Evolutionary conservation across 2,797 vertebrate species (phyloP), one percentile per base, ranked within the genome.

Genomic region (Sus cebifrons): DNA sequence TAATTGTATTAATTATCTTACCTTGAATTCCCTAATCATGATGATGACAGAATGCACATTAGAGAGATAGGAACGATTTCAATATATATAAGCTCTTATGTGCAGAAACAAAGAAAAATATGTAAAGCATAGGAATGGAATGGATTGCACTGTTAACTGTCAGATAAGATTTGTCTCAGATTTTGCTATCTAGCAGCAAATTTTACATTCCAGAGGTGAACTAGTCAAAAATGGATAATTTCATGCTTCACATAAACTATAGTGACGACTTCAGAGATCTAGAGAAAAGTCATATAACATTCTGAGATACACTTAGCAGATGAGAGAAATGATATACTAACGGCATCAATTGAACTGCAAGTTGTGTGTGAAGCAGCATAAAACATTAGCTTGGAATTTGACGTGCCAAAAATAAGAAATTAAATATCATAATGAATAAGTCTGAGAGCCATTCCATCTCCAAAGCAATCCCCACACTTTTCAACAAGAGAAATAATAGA

Each of bases 341-440:
- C 25, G 49, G 32, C 52, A 91, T 86, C 75, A 95, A 16, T 27
- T 88, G 81, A 87, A 91, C 23, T 78, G 25, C 86, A 97, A 95
- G 75, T 93, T 96, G 84, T 77, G 2, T 52, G n/a, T 94, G 54
- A 95, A 89, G 60, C 52, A 73, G 77, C 81, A 92, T 94, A 94
- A 95, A 95, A 87, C 13, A 91, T 89, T 95, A 96, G 54, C 32
- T 96, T 93, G 17, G 32, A 68, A 86, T 89, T 79, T 90, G 25
- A 89, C 90, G 36, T 90, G 65, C 36, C 71, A 29, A 94, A 95
- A 96, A 68, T 92, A 83, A 40, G 21, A 96, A 94, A 97, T 95
- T 94, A 96, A 94, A 65, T 95, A 62, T 86, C 97, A 94, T 95
- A 97, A 97, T 94, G 54, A 93, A 94, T 90, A 96, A 93, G 86